Evolutionary conservation across 1,140 invertebrate genomes (phyloP), one percentile per base, ranked within the genome.

Genomic region (Pogonomyrmex barbatus): DNA sequence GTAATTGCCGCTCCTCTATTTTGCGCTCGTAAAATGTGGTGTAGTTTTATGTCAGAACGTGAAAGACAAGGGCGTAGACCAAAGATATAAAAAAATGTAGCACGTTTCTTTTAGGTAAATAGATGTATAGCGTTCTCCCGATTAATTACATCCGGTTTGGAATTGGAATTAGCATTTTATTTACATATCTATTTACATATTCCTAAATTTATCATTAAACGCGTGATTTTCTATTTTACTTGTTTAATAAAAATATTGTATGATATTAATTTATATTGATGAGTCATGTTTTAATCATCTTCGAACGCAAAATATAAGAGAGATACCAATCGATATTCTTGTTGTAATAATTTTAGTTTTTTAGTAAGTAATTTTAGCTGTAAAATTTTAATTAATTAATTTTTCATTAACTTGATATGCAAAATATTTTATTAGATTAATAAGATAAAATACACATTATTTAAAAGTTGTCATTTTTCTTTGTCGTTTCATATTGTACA

Each of bases 1-100:
- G 24, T 73, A 52, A 73, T 73, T 73, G 67, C 67, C 67, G 58
- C 67, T 73, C 54, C 42, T 82, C 17, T 82, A 68, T 68, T 73
- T 73, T 47, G 67, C 42, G 17, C 17, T 47, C 3, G 14, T 47
- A 45, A 45, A 45, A 30, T 6, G 52, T 70, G 30, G 30, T 30
- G 42, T 17, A 30, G 33, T 1, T 8, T 82, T 24, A 58, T 47
- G 54, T 73, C 45, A 73, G 42, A 81, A 39, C 36, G 50, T 56
- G 14, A 60, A 1, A 56, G 54, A 75, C 14, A 50, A 62, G 54
- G 30, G 54, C 54, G 42, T 73, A 36, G 12, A 33, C 3, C 39
- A 58, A 60, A 60, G 33, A 30, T n/a, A 52, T 17, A 12, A 76
- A 78, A 78, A 78, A 42, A 60, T 67, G 2, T 36, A 70, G 14